Conservation (phyloP, 2,888 invertebrate genomes). For the Auanema sp. region DNA sequence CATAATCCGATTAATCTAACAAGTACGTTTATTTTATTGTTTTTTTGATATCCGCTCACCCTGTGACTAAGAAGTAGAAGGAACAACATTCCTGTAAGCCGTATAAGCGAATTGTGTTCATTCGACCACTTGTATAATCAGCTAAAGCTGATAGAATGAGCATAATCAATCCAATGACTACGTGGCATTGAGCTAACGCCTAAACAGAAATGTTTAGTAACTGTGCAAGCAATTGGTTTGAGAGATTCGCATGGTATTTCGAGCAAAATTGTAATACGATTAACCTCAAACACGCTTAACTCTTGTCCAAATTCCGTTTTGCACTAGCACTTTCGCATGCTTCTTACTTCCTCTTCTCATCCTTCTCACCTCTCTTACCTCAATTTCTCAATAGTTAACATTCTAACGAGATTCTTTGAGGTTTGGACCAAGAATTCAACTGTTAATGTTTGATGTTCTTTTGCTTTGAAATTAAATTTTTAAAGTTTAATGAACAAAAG, state of each 20-base stretch:
- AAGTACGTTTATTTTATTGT: neutral
- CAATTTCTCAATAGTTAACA: neutral
- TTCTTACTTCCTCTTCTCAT: no score
- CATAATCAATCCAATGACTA: conserved; percentile 50
- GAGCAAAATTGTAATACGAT: no score
- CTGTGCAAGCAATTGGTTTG: no score
- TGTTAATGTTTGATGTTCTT: neutral
- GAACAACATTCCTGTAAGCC: conserved; percentile 55
- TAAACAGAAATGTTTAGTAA: no score
- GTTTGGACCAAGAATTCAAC: no score
- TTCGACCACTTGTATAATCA: conserved; percentile 51
- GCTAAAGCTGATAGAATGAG: conserved; percentile 51
- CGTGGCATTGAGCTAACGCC: conserved; percentile 55
- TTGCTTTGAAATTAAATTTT: neutral
- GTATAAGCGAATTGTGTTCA: conserved; percentile 50
- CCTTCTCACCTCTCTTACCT: no score
- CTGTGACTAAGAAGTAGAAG: conserved; percentile 54
- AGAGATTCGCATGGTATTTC: no score
- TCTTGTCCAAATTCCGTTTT: no score
- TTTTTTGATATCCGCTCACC: conserved; percentile 31
- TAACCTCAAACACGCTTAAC: no score
- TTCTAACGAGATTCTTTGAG: neutral
- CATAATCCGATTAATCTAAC: conserved; percentile 54
- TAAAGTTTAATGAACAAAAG: neutral
- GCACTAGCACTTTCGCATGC: no score